phyloP scores from a whole-genome alignment of 2,888 invertebrate genomes.

The Carabus problematicus region DNA sequence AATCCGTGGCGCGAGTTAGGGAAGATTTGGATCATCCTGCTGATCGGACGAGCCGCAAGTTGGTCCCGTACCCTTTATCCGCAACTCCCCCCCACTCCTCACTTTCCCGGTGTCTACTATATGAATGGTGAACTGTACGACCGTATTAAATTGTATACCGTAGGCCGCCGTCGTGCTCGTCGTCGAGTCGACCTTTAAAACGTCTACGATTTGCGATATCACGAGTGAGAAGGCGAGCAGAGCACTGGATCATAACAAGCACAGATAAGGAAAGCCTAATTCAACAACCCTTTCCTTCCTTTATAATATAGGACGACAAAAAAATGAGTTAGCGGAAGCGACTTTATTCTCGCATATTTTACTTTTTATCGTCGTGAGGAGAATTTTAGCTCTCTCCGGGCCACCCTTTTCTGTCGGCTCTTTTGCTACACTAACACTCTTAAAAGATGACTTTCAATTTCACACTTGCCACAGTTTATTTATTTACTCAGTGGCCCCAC shows the following conservation, averaged over 20 bases:
- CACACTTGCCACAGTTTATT: constrained; percentile 58
- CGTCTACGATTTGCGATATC: constrained; percentile 32
- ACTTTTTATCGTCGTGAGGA: constrained; percentile 47
- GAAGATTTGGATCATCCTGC: no score
- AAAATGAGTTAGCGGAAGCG: constrained; percentile 39
- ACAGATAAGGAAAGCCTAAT: constrained; percentile 37
- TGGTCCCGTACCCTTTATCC: no score
- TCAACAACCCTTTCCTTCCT: constrained; percentile 35
- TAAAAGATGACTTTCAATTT: constrained; percentile 58
- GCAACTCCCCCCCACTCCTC: no score
- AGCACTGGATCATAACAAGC: constrained; percentile 41
- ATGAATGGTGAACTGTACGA: neutral
- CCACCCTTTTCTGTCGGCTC: constrained; percentile 34
- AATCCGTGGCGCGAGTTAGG: no score
- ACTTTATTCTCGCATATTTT: constrained; percentile 48
- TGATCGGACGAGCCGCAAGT: no score
- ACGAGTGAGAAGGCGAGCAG: constrained; percentile 26
- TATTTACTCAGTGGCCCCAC: constrained; percentile 51
- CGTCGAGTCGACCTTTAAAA: constrained; percentile 21
- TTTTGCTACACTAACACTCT: constrained; percentile 53
- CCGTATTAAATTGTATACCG: constrained; percentile 1
- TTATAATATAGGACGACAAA: constrained; percentile 34
- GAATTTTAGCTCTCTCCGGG: constrained; percentile 37
- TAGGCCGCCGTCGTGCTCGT: neutral
- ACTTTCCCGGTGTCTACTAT: no score